These are phyloP conservation scores for Ceyx melanurus DNA, from an alignment of 2,113 vertebrate species.

Conservation along the genomic window DNA sequence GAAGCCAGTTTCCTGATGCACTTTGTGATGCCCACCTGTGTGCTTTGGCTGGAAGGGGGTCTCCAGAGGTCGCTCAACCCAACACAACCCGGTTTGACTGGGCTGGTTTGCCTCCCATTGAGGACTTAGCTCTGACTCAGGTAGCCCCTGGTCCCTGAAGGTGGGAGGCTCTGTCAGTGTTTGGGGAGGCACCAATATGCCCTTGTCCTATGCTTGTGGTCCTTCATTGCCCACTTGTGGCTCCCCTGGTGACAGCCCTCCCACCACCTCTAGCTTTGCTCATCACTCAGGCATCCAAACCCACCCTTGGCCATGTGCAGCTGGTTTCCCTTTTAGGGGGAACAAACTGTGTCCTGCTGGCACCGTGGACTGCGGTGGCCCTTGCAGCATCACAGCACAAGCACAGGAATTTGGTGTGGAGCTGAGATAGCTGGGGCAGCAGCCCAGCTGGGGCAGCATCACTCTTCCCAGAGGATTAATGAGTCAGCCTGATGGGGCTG, in stretches of 20 bases:
- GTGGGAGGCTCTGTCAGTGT: neutral
- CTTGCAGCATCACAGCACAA: neutral
- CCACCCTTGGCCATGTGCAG: neutral
- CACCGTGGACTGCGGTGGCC: neutral
- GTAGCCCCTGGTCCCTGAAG: neutral
- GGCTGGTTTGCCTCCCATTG: neutral
- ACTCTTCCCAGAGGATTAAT: neutral
- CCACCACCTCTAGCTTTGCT: neutral
- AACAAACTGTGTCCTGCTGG: neutral
- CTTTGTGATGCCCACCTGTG: neutral
- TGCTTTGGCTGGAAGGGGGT: neutral
- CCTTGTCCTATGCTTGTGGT: neutral
- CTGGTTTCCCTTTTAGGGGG: neutral
- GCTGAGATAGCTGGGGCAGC: accelerated
- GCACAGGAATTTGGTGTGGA: accelerated
- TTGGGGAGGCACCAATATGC: neutral
- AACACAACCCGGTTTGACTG: neutral
- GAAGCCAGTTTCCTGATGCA: accelerated
- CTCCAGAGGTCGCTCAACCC: neutral
- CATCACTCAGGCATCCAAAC: neutral
- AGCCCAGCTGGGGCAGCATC: accelerated
- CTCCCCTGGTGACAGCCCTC: neutral
- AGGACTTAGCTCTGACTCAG: neutral
- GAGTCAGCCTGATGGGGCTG: neutral
- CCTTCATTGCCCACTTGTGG: accelerated